Percentiles rank a stretch among this genome's conserved stretches.
phyloP scores from a whole-genome alignment of 1,140 invertebrate genomes.

The Zaprionus inermis region DNA sequence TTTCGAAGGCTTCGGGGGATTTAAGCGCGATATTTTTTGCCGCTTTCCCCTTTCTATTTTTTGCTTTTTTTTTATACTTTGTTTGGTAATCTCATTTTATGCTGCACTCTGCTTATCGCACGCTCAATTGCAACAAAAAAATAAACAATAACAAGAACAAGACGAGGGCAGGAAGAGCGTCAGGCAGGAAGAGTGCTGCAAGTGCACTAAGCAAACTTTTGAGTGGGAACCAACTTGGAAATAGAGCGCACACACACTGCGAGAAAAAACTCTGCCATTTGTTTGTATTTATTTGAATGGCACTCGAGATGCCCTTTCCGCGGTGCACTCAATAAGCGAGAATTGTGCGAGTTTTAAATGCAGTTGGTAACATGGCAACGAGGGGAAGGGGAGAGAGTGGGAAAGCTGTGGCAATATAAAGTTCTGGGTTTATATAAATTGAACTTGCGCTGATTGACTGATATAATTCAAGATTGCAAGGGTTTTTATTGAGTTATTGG shows the following conservation, averaged over 20 bases:
- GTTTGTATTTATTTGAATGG: conserved; percentile 73
- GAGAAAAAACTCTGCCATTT: conserved; percentile 48
- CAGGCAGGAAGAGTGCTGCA: conserved; percentile 18
- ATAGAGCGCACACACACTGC: conserved; percentile 51
- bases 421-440: background rate
- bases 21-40: conserved; percentile 52
- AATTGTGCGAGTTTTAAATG: conserved; percentile 6
- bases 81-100: conserved; percentile 61
- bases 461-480: background rate
- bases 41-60: conserved; percentile 17
- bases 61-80: conserved; percentile 34
- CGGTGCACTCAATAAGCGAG: background rate
- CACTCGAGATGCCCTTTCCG: conserved; percentile 51
- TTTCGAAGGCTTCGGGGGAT: conserved; percentile 52
- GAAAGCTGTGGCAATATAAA: background rate
- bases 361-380: conserved; percentile 1
- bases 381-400: too few relatives aligned
- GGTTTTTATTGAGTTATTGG: conserved; percentile 5
- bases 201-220: conserved; percentile 66
- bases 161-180: background rate
- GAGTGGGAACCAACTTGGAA: conserved; percentile 60
- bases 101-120: conserved; percentile 69
- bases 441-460: background rate
- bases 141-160: conserved; percentile 31
- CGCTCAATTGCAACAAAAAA: conserved; percentile 67